phyloP scores from a whole-genome alignment of 2,797 vertebrate species.

The Falco biarmicus region DNA sequence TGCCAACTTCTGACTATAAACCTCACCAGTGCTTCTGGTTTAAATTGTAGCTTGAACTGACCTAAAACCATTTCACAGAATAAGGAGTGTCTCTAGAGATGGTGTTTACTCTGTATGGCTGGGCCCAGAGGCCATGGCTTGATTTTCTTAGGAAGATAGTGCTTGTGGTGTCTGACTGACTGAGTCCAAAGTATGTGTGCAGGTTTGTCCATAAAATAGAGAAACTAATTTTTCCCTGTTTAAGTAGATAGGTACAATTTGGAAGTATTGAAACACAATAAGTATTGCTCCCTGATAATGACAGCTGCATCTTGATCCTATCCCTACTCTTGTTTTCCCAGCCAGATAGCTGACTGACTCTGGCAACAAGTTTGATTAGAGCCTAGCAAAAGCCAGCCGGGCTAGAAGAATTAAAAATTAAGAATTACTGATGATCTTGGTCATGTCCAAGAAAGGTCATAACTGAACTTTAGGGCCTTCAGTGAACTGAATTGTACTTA shows the following conservation, averaged over 20 bases:
- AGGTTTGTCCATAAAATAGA: neutral
- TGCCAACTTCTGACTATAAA: neutral
- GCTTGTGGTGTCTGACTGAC: neutral
- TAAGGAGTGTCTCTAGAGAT: neutral
- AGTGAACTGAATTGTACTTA: neutral
- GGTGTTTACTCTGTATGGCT: neutral
- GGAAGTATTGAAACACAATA: neutral
- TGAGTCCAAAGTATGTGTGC: neutral
- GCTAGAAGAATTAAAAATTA: neutral
- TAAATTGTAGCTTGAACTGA: neutral
- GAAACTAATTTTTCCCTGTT: neutral
- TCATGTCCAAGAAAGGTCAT: neutral
- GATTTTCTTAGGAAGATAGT: neutral
- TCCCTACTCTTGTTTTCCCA: neutral
- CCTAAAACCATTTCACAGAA: neutral
- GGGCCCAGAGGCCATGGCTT: neutral
- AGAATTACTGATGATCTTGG: neutral
- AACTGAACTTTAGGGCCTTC: neutral
- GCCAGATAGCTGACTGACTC: neutral
- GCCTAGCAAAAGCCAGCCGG: neutral
- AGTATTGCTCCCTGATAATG: neutral
- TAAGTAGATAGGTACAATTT: neutral
- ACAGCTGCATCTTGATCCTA: neutral
- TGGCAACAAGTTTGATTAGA: neutral
- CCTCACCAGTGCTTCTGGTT: neutral